phyloP scores from a whole-genome alignment of 2,797 vertebrate genomes.

The Zalophus californianus region DNA sequence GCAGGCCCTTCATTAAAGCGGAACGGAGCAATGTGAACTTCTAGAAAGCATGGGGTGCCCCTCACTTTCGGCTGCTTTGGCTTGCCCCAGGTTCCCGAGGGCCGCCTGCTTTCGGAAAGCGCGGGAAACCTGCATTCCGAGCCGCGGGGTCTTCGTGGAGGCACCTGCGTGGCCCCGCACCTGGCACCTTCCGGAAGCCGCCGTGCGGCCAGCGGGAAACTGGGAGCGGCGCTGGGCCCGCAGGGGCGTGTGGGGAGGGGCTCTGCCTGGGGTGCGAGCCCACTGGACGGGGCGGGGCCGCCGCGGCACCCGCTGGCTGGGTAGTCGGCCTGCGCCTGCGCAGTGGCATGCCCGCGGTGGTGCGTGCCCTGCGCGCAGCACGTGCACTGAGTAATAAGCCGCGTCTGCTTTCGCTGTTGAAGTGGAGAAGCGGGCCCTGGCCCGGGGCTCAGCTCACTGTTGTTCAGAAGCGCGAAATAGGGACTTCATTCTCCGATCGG shows the following conservation, averaged over 20 bases:
- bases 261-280: neutral
- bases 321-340: neutral
- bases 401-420: accelerated
- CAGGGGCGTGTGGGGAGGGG: neutral
- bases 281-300: neutral
- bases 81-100: neutral
- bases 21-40: neutral
- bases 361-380: neutral
- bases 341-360: neutral
- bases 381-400: neutral
- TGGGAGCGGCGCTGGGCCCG: too few relatives aligned
- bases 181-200: neutral
- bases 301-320: neutral
- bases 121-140: neutral
- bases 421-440: too few relatives aligned
- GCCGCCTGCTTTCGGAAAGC: neutral
- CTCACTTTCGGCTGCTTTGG: neutral
- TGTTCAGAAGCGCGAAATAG: neutral
- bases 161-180: neutral
- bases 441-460: neutral
- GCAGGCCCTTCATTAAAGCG: neutral
- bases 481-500: neutral
- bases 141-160: neutral
- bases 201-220: too few relatives aligned
- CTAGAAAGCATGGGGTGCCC: neutral